Evolutionary conservation across 2,888 invertebrate genomes (phyloP).

Genomic region (Stenolophus ochropezus): DNA sequence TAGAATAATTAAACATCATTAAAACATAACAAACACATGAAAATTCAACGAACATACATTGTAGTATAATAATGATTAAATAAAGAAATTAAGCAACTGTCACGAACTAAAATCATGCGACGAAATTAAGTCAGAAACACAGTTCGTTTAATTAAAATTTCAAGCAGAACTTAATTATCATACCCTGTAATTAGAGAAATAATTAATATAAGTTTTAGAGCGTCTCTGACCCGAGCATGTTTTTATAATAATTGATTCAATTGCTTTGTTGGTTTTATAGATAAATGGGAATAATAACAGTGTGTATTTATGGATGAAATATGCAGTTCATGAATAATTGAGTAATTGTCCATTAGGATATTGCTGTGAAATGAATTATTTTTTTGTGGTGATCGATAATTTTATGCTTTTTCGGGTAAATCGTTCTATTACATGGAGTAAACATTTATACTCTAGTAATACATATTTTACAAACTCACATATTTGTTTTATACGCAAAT

Average conservation of each 20-base stretch:
- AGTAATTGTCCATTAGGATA: constrained; percentile 37
- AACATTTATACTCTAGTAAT: background rate
- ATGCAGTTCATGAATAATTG: constrained; percentile 16
- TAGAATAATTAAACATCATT: constrained; percentile 32
- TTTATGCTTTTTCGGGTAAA: constrained; percentile 13
- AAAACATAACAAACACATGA: constrained; percentile 26
- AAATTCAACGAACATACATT: constrained; percentile 12
- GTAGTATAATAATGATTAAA: constrained; percentile 27
- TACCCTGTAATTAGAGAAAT: constrained; percentile 5
- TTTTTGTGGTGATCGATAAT: constrained; percentile 18
- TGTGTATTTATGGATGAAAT: constrained; percentile 25
- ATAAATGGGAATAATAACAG: constrained; percentile 17
- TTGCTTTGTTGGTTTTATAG: background rate
- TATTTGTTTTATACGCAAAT: no score
- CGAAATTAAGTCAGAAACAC: constrained; percentile 4
- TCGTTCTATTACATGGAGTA: background rate
- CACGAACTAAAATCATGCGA: constrained; percentile 27
- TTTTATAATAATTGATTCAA: constrained; percentile 31
- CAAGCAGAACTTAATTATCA: constrained; percentile 18
- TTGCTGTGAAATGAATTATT: constrained; percentile 28
- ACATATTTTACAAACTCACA: background rate
- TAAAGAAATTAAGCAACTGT: constrained; percentile 34
- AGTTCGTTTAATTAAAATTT: constrained; percentile 38
- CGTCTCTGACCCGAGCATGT: background rate
- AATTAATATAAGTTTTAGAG: constrained; percentile 9